Evolutionary conservation across 30 jellyfish, hydroid and myxozoan genomes (phyloP).

Genomic region (Chrysaora quinquecirrha): DNA sequence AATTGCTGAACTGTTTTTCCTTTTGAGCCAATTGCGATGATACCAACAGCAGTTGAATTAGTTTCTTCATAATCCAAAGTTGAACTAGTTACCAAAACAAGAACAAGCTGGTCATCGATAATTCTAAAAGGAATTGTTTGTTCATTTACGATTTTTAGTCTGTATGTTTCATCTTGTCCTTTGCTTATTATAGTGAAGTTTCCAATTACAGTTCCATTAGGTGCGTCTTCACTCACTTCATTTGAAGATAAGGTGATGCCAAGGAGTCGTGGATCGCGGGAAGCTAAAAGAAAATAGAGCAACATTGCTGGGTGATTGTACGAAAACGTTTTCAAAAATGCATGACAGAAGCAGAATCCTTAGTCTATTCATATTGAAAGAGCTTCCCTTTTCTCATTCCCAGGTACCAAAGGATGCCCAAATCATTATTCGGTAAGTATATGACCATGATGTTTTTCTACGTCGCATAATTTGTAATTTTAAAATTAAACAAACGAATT

Average conservation of each 20-base stretch:
- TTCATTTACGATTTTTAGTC: slow-evolving; percentile 11
- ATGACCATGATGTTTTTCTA: too few species aligned
- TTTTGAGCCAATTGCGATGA: slow-evolving; percentile 33
- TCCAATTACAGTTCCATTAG: slow-evolving; percentile 60
- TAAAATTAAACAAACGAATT: too few species aligned
- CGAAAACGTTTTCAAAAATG: too few species aligned
- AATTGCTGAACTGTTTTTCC: slow-evolving; percentile 43
- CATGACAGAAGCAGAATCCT: too few species aligned
- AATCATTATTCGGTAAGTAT: too few species aligned
- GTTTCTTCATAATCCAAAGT: slow-evolving; percentile 71
- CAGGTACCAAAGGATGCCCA: too few species aligned
- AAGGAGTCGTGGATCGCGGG: slow-evolving; percentile 52
- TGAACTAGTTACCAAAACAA: slow-evolving; percentile 33
- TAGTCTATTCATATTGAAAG: background rate
- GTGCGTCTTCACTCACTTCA: slow-evolving; percentile 48
- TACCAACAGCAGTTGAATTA: slow-evolving; percentile 45
- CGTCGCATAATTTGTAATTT: too few species aligned
- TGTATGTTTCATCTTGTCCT: slow-evolving; percentile 35
- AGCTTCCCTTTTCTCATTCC: too few species aligned
- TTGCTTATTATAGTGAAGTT: slow-evolving; percentile 28
- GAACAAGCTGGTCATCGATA: slow-evolving; percentile 48
- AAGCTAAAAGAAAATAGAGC: slow-evolving; percentile 6
- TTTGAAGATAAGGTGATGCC: slow-evolving; percentile 57
- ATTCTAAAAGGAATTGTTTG: slow-evolving; percentile 45
- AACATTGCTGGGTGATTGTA: too few species aligned